A percentile compares a stretch with the other conserved stretches of the same genome.
These are phyloP conservation scores for Oreocharis arfaki DNA, from an alignment of 2,113 vertebrate genomes.

Conservation along the genomic window DNA sequence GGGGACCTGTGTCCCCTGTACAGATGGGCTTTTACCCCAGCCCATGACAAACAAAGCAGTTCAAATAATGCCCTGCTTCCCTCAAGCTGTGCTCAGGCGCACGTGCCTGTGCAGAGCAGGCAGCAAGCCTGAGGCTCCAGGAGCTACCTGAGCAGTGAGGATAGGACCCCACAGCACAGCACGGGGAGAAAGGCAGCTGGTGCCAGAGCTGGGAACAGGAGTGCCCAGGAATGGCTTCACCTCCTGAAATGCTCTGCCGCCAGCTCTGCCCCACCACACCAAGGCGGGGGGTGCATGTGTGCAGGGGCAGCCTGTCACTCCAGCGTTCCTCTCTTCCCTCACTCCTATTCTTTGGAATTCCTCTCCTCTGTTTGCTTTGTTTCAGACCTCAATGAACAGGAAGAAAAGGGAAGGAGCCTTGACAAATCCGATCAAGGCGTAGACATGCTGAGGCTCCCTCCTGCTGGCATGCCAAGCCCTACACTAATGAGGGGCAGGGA, in stretches of 20 bases:
- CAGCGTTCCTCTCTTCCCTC: background rate
- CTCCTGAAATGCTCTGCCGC: background rate
- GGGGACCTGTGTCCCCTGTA: too few species aligned
- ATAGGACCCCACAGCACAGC: background rate
- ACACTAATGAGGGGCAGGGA: conserved; percentile 58
- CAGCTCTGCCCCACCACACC: background rate
- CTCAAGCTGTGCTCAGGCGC: background rate
- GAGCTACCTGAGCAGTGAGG: background rate
- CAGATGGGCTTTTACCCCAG: background rate
- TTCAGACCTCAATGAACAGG: conserved; percentile 67
- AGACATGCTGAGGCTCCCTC: conserved; percentile 53
- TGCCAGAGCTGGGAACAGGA: background rate
- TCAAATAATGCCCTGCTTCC: background rate
- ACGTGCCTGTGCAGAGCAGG: background rate
- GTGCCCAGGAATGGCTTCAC: background rate
- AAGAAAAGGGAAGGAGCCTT: conserved; percentile 61
- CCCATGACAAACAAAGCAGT: background rate
- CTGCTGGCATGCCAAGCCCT: conserved; percentile 41
- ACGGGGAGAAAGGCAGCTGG: background rate
- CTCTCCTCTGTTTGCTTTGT: conserved; percentile 64
- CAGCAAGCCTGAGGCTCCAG: background rate
- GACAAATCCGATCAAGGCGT: conserved; percentile 68
- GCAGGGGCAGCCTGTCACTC: conserved; percentile 32
- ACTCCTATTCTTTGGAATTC: conserved; percentile 47
- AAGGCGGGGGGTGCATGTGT: background rate